phyloP scores from a whole-genome alignment of 1,140 invertebrate species.

The Hylaeus volcanicus region DNA sequence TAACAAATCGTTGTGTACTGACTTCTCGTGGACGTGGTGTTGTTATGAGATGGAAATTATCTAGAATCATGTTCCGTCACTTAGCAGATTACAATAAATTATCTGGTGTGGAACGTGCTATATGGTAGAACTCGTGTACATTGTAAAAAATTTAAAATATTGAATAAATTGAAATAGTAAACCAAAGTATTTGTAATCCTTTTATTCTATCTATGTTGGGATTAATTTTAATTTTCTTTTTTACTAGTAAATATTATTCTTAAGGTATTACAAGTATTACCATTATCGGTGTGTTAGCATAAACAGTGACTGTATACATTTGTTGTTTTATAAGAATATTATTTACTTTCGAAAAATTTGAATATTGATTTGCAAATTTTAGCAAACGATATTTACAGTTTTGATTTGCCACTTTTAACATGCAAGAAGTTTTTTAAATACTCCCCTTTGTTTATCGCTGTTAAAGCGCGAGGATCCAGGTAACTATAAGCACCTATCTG shows the following conservation, averaged over 20 bases:
- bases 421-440: too few species aligned
- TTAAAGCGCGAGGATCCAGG: constrained; percentile 13
- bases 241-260: too few species aligned
- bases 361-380: too few species aligned
- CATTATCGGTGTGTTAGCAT: too few species aligned
- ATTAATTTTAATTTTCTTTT: not conserved
- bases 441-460: not conserved
- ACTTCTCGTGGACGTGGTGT: constrained; percentile 89
- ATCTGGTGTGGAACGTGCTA: constrained; percentile 91
- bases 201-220: not conserved
- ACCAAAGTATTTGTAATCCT: not conserved
- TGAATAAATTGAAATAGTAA: not conserved
- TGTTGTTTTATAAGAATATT: too few species aligned
- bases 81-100: constrained; percentile 95
- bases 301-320: too few species aligned
- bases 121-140: constrained; percentile 84
- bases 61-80: constrained; percentile 92
- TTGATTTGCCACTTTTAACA: too few species aligned
- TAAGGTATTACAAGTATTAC: too few species aligned
- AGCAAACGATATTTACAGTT: too few species aligned
- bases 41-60: constrained; percentile 89
- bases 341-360: too few species aligned
- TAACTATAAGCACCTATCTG: constrained; percentile 48
- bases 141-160: not conserved
- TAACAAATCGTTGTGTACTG: constrained; percentile 88